Evolutionary conservation across 2,113 vertebrate genomes (phyloP).

Genomic region (Eptatretus burgeri): DNA sequence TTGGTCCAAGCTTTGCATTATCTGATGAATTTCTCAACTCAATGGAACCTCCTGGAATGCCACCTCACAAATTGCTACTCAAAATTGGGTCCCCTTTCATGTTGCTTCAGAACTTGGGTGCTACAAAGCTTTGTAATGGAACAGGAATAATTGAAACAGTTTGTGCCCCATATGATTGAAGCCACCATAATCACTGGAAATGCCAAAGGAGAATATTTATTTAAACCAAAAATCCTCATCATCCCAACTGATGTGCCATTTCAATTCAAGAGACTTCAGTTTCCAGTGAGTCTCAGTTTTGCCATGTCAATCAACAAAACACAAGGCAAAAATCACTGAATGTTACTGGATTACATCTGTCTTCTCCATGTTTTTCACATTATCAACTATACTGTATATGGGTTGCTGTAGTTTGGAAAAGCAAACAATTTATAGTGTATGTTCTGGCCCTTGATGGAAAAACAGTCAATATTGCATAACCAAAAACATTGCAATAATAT

Average conservation of each 20-base stretch:
- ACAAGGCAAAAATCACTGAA: not conserved
- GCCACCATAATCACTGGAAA: not conserved
- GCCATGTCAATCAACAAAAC: not conserved
- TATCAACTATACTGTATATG: not conserved
- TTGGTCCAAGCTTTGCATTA: not conserved
- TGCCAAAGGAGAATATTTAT: not conserved
- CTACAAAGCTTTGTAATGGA: slow-evolving; percentile 3
- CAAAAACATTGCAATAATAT: not conserved
- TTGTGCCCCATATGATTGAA: not conserved
- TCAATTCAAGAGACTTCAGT: not conserved
- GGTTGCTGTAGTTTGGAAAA: not conserved
- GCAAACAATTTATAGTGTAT: not conserved
- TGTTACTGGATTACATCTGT: not conserved
- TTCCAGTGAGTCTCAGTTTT: not conserved
- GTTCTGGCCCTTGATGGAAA: not conserved
- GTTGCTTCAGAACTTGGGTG: not conserved
- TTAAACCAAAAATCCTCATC: not conserved
- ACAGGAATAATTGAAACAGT: not conserved
- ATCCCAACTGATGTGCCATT: not conserved
- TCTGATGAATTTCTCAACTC: not conserved
- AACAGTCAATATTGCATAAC: not conserved
- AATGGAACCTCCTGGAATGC: not conserved
- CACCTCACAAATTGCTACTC: not conserved
- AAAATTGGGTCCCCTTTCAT: not conserved
- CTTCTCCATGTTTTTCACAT: not conserved